Evolutionary conservation across 2,888 invertebrate genomes (phyloP).

Genomic region (Hemicrepidius hirtus): DNA sequence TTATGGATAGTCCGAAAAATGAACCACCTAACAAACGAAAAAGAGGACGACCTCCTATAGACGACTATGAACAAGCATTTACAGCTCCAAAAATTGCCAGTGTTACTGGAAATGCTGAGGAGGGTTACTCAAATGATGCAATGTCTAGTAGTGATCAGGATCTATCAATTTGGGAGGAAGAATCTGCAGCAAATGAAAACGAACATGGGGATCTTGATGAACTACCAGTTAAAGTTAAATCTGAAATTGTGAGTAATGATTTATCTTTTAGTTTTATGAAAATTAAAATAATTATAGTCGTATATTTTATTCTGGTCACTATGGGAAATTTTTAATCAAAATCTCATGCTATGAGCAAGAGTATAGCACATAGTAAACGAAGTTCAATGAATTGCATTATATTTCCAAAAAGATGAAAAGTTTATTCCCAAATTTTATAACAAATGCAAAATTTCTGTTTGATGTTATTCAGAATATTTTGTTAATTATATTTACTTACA

Average conservation of each 20-base stretch:
- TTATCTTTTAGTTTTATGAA: neutral
- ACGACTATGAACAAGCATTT: constrained; percentile 75
- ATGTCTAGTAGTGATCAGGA: constrained; percentile 71
- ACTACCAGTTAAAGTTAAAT: constrained; percentile 51
- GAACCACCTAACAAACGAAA: constrained; percentile 75
- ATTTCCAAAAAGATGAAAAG: no score
- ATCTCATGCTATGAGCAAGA: no score
- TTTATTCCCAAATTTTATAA: no score
- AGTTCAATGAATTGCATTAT: no score
- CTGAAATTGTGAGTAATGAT: constrained; percentile 49
- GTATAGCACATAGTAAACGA: no score
- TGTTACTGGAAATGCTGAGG: constrained; percentile 69
- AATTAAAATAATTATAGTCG: no score
- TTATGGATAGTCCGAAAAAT: constrained; percentile 68
- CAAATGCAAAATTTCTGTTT: no score
- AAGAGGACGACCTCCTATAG: constrained; percentile 81
- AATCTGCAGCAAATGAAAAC: constrained; percentile 65
- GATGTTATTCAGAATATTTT: no score
- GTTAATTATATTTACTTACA: no score
- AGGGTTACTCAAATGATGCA: constrained; percentile 70
- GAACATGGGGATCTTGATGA: constrained; percentile 63
- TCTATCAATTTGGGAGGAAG: constrained; percentile 69
- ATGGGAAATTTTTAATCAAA: no score
- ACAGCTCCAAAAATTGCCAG: constrained; percentile 74
- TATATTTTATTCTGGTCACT: no score